A percentile compares a stretch with the other conserved stretches of the same genome.
These are phyloP conservation scores for Probaryconus sp. DNA, from an alignment of 1,140 invertebrate species.

Conservation along the genomic window DNA sequence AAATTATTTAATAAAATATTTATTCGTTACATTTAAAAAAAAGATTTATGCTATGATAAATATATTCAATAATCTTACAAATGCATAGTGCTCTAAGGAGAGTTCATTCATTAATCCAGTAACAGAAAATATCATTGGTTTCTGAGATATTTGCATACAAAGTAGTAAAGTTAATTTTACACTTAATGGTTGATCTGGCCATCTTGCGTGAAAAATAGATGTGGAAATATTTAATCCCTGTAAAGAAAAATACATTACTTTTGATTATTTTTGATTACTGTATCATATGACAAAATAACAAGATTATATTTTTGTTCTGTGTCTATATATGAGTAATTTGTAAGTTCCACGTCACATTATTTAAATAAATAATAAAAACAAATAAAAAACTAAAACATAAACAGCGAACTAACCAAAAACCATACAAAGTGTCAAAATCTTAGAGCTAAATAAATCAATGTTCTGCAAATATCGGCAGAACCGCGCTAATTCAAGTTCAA, in stretches of 20 bases:
- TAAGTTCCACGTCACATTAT: too few relatives aligned
- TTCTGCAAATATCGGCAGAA: too few relatives aligned
- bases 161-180: slow-evolving; percentile 35
- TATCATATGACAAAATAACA: too few relatives aligned
- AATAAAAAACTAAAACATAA: too few relatives aligned
- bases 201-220: slow-evolving; percentile 32
- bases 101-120: slow-evolving; percentile 55
- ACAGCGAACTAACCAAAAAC: too few relatives aligned
- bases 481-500: too few relatives aligned
- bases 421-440: too few relatives aligned
- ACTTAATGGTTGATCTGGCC: slow-evolving; percentile 20
- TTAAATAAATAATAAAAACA: too few relatives aligned
- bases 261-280: too few relatives aligned
- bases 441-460: too few relatives aligned
- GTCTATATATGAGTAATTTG: too few relatives aligned
- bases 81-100: slow-evolving; percentile 60
- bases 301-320: too few relatives aligned
- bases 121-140: slow-evolving; percentile 52
- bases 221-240: slow-evolving; percentile 30
- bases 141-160: slow-evolving; percentile 56
- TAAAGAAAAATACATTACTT: slow-evolving; percentile 6
- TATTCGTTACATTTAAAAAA: background rate
- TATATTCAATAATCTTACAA: slow-evolving; percentile 45
- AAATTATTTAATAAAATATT: slow-evolving; percentile 6
- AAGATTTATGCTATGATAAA: background rate